Evolutionary conservation across 2,797 vertebrate genomes (phyloP), one percentile per base, ranked within the genome.

Genomic region (Morus bassanus): DNA sequence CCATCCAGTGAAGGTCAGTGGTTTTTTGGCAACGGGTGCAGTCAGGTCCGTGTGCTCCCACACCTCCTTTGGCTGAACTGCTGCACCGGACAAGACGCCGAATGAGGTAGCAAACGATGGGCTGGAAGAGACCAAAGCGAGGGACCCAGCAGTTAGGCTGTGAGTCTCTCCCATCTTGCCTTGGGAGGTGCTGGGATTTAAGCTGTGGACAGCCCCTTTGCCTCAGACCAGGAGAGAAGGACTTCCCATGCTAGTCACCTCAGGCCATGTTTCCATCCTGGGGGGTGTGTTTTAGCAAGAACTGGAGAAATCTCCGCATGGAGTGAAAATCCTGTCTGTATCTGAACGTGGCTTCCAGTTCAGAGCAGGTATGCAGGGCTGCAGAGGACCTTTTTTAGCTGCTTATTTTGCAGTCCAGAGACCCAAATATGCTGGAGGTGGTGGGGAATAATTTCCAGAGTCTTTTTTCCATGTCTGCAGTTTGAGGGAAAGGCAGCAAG

Each of bases 1-100:
- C 99, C 99, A 1, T 99, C 99, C 72, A 99, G 99, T 45, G 99
- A 99, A 98, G 99, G 99, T 99, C 96, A 94, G 98, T 67, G 91
- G 59, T 22, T 11, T n/a, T 27, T 27, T 0, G 37, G 59, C 45
- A 30, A 12, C 1, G 18, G n/a, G 19, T 19, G 64, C 3, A 7
- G 24, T 14, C 50, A 53, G 72, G 79, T 39, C 68, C 15, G 10
- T 7, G 31, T 33, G 13, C 21, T 90, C 61, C 43, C 78, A 33
- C n/a, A 8, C 3, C 17, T 9, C 54, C 60, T 23, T 39, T 1
- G 2, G 30, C 56, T 50, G 64, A 73, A 60, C 82, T 57, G 65
- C 50, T 50, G 30, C 13, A 22, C 25, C 1, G 0, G 39, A 48
- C 3, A 2, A 35, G 79, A 24, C 2, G 1, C 50, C 2, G 0